Conservation (phyloP, 2,797 vertebrate genomes). For the Sebastes diaconus region DNA sequence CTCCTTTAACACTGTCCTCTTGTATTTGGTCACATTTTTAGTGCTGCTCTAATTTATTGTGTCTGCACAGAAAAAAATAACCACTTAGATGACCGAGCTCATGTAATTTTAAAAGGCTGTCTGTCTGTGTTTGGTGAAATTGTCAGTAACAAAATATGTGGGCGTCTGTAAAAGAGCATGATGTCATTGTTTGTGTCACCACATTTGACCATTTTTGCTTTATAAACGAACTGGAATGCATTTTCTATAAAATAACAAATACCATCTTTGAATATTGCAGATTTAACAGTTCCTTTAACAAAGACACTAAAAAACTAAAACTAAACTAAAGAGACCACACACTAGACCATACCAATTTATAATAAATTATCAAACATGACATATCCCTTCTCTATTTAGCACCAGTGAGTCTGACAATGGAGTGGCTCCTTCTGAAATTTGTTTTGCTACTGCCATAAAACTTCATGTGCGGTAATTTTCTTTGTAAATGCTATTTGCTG, state of each 20-base stretch:
- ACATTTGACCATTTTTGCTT: conserved; percentile 45
- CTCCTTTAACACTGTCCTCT: not conserved
- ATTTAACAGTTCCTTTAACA: conserved; percentile 39
- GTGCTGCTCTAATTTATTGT: conserved; percentile 28
- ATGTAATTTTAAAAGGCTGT: conserved; percentile 46
- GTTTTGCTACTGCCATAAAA: not conserved
- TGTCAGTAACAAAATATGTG: conserved; percentile 44
- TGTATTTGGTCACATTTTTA: conserved; percentile 11
- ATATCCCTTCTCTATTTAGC: conserved; percentile 13
- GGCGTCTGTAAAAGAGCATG: conserved; percentile 40
- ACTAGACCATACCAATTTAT: conserved; percentile 24
- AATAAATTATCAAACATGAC: conserved; percentile 26
- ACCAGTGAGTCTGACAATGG: conserved; percentile 8
- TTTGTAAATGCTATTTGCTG: not conserved
- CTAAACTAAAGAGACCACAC: conserved; percentile 26
- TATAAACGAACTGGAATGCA: conserved; percentile 40
- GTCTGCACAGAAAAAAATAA: conserved; percentile 22
- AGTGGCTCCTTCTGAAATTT: conserved; percentile 13
- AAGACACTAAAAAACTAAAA: not conserved
- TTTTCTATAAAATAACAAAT: conserved; percentile 48
- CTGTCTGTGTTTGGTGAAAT: conserved; percentile 56
- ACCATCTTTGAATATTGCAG: conserved; percentile 26
- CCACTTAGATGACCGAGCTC: conserved; percentile 11
- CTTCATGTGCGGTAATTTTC: not conserved
- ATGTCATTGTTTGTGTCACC: conserved; percentile 48